Evolutionary conservation across 2,888 invertebrate genomes (phyloP), one percentile per base, ranked within the genome.

Genomic region (Galerucella calmariensis): DNA sequence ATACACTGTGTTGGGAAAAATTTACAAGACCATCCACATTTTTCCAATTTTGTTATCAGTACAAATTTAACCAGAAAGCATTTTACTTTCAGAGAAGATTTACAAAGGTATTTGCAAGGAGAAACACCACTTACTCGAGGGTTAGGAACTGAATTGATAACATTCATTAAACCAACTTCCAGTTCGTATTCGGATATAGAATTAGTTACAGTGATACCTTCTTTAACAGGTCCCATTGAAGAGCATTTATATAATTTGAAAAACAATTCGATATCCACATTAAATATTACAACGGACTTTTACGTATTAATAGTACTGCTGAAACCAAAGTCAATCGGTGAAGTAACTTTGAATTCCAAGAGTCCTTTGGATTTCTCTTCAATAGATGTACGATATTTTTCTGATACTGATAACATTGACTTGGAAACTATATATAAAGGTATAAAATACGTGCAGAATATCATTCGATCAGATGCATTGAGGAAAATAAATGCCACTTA

Each of bases 1-100:
- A 88, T 94, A 2, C 67, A 69, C n/a, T 92, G 91, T 1, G 95
- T 96, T 0, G 96, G 96, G 8, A 90, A 91, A 82, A 95, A 95
- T 86, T 89, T 95, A 0, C 95, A 95, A 85, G 95, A 95, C 84
- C 95, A 95, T 82, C 67, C 75, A 1, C 20, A 69, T 58, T 16
- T 75, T 12, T 67, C 69, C 56, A 61, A 6, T 5, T 35, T 75
- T 12, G 65, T 59, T 11, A 72, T 72, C 41, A 69, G 72, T 27
- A 67, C 69, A 9, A 73, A 73, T 48, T 16, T 61, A 27, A 35
- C 68, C 10, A 66, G 69, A 12, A 16, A 69, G 1, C 35, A 61
- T 41, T 12, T 11, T 11, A 73, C 61, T 3, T 48, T 75, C 14
- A 59, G 44, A 8, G 67, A 75, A n/a, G 67, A 72, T 27, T 58